These are phyloP conservation scores for Adrianichthys oophorus DNA, from an alignment of 2,797 vertebrate genomes.

Conservation along the genomic window DNA sequence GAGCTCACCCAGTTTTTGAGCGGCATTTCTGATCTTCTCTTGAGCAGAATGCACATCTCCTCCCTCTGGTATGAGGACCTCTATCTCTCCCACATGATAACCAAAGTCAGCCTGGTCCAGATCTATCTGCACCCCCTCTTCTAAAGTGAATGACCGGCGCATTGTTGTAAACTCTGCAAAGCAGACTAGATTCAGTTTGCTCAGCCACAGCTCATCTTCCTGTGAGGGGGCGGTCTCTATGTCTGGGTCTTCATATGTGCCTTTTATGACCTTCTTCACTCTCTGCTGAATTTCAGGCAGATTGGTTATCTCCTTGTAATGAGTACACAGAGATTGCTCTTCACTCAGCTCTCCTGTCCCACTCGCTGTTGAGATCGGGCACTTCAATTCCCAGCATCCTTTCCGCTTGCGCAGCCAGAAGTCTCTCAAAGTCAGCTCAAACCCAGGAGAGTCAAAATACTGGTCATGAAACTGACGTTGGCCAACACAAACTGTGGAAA, in stretches of 20 bases:
- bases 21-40: slow-evolving; percentile 69
- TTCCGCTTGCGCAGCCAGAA: slow-evolving; percentile 78
- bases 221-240: slow-evolving; percentile 6
- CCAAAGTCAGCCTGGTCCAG: slow-evolving; percentile 81
- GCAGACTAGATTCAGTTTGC: slow-evolving; percentile 62
- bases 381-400: slow-evolving; percentile 81
- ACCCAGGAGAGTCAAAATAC: slow-evolving; percentile 77
- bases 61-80: slow-evolving; percentile 75
- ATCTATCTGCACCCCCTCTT: slow-evolving; percentile 72
- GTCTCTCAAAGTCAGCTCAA: slow-evolving; percentile 74
- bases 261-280: slow-evolving; percentile 61
- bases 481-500: slow-evolving; percentile 60
- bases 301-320: slow-evolving; percentile 77
- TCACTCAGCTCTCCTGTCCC: slow-evolving; percentile 7
- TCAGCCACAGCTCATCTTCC: slow-evolving; percentile 63
- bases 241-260: slow-evolving; percentile 4
- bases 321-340: slow-evolving; percentile 59
- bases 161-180: slow-evolving; percentile 79
- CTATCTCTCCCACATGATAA: slow-evolving; percentile 81
- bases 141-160: slow-evolving; percentile 69
- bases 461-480: slow-evolving; percentile 72
- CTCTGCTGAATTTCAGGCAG: slow-evolving; percentile 71
- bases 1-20: slow-evolving; percentile 74
- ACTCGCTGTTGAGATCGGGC: slow-evolving; percentile 28
- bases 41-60: slow-evolving; percentile 67